Evolutionary conservation across 2,888 invertebrate genomes (phyloP).

Genomic region (Icerya purchasi): DNA sequence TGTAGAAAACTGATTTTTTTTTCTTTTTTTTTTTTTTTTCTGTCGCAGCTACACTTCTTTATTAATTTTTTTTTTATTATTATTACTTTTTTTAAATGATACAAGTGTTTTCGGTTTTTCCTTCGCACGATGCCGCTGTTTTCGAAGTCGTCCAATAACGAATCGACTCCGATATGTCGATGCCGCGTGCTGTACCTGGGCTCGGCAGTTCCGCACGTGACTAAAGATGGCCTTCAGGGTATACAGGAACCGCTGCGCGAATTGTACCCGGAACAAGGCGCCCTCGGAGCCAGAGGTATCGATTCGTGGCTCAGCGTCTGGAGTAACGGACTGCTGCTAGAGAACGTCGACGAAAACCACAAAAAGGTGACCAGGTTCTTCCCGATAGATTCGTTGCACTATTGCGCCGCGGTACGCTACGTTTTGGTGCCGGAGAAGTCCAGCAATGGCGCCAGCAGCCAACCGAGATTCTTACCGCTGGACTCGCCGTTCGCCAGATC

Average conservation of each 20-base stretch:
- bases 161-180: constrained; percentile 84
- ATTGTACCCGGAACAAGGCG: constrained; percentile 84
- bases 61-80: no score
- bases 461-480: constrained; percentile 71
- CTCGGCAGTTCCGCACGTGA: constrained; percentile 86
- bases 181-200: constrained; percentile 93
- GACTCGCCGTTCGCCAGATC: constrained; percentile 90
- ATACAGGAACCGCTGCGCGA: constrained; percentile 93
- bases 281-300: constrained; percentile 67
- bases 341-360: constrained; percentile 89
- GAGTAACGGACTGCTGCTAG: constrained; percentile 83
- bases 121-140: constrained; percentile 6
- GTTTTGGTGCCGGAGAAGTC: constrained; percentile 43
- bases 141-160: constrained; percentile 24
- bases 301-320: constrained; percentile 93
- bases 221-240: constrained; percentile 91
- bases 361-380: constrained; percentile 87
- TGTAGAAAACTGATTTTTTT: no score
- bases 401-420: constrained; percentile 84
- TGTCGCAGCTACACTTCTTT: no score
- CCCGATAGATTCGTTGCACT: constrained; percentile 84
- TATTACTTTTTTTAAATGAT: no score
- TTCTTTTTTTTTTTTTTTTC: no score
- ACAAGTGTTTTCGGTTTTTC: no score
- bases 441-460: constrained; percentile 30